Conservation (phyloP, 2,113 vertebrate genomes). For the Excalfactoria chinensis region DNA sequence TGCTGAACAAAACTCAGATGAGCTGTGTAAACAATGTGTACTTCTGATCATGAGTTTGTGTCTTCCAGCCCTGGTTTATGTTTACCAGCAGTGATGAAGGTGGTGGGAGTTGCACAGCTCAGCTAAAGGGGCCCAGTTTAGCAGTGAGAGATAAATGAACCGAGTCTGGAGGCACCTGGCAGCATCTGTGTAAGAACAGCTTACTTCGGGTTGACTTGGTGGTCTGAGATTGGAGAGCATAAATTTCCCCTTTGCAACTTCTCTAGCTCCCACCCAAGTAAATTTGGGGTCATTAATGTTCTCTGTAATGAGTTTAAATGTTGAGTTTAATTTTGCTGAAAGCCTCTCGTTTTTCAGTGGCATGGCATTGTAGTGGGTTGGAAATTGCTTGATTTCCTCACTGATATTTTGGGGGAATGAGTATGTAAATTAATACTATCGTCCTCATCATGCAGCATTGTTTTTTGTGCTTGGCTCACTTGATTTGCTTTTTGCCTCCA, state of each 20-base stretch:
- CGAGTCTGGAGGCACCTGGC: not conserved
- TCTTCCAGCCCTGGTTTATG: not conserved
- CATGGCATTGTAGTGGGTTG: not conserved
- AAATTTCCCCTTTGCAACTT: not conserved
- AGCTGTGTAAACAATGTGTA: not conserved
- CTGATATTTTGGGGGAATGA: not conserved
- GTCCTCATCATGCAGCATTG: not conserved
- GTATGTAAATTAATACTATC: not conserved
- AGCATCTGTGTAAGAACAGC: not conserved
- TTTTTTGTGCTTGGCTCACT: not conserved
- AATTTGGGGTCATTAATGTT: not conserved
- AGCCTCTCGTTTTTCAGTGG: not conserved
- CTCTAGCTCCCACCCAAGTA: not conserved
- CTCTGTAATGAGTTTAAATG: not conserved
- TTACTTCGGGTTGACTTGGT: not conserved
- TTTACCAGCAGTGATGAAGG: not conserved
- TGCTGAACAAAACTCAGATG: not conserved
- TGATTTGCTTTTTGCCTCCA: not conserved
- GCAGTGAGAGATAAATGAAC: accelerated
- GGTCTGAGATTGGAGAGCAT: not conserved
- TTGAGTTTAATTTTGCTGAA: not conserved
- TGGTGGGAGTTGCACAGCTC: not conserved
- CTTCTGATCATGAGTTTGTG: not conserved
- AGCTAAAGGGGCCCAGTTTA: not conserved
- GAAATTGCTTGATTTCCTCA: not conserved